phyloP scores from a whole-genome alignment of 2,797 vertebrate species.

The Scarus forsteni region DNA sequence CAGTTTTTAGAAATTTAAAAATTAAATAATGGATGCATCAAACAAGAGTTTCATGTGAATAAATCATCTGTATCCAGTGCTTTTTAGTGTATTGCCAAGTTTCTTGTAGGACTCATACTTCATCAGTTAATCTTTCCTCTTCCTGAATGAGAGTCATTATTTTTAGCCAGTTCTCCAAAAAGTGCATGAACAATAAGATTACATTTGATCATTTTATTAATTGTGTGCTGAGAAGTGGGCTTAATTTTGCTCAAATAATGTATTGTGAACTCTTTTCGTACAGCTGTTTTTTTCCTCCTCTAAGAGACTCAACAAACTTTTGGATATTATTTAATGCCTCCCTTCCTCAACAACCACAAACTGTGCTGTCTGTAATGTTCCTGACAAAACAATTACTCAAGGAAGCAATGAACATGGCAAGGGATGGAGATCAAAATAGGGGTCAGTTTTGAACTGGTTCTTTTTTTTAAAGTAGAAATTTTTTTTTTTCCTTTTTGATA shows the following conservation, averaged over 20 bases:
- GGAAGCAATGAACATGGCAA: no score
- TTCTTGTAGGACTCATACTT: neutral
- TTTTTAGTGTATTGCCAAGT: neutral
- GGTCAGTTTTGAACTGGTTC: no score
- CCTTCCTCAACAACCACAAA: no score
- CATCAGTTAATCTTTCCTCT: neutral
- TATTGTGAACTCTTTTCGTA: neutral
- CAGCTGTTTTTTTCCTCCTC: neutral
- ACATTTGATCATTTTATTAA: slow-evolving; percentile 19
- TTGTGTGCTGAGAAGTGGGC: slow-evolving; percentile 1
- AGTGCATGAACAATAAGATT: neutral
- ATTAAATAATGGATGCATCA: neutral
- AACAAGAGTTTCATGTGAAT: no score
- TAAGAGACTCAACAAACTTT: no score
- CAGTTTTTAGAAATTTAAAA: neutral
- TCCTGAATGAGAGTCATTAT: neutral
- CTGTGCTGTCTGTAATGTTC: no score
- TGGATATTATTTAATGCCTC: no score
- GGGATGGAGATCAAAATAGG: no score
- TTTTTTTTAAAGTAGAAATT: no score
- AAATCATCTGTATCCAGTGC: no score
- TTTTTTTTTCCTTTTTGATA: no score
- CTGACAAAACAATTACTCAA: no score
- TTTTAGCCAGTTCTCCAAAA: neutral
- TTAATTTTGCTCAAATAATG: neutral